Percentiles rank a stretch among this genome's conserved stretches.
Conservation (phyloP, 2,113 vertebrate genomes). For the Mungos mungo region DNA sequence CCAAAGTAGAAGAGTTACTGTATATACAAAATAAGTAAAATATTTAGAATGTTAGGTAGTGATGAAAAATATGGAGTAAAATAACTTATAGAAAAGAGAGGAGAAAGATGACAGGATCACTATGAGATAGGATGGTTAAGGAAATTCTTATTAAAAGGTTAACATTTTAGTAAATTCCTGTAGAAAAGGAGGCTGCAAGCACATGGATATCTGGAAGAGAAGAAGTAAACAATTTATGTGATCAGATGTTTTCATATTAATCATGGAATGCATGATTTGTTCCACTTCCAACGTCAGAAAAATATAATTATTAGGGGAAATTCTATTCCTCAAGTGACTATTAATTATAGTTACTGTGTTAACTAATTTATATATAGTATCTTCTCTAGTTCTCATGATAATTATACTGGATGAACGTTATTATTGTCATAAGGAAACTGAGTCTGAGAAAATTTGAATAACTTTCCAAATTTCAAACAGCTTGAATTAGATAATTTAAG, state of each 20-base stretch:
- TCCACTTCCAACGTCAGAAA: background rate
- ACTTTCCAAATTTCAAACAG: background rate
- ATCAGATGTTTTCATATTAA: background rate
- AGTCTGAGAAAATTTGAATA: background rate
- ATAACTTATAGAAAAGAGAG: background rate
- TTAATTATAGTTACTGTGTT: background rate
- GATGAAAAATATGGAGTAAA: background rate
- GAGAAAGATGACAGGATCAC: accelerated
- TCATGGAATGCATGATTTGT: background rate
- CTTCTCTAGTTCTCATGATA: background rate
- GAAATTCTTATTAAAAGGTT: background rate
- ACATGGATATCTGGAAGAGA: background rate
- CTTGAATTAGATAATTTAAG: background rate
- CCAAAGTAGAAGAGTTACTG: background rate
- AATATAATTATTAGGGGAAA: background rate
- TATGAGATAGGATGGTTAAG: background rate
- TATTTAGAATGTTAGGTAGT: background rate
- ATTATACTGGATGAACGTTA: background rate
- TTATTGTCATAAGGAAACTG: background rate
- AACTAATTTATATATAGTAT: background rate
- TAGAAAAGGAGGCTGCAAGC: background rate
- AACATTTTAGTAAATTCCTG: background rate
- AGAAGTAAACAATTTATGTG: background rate
- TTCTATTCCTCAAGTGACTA: background rate
- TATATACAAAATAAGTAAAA: background rate